Evolutionary conservation across 2,797 vertebrate genomes (phyloP), one percentile per base, ranked within the genome.

Genomic region (Peromyscus melanophrys): DNA sequence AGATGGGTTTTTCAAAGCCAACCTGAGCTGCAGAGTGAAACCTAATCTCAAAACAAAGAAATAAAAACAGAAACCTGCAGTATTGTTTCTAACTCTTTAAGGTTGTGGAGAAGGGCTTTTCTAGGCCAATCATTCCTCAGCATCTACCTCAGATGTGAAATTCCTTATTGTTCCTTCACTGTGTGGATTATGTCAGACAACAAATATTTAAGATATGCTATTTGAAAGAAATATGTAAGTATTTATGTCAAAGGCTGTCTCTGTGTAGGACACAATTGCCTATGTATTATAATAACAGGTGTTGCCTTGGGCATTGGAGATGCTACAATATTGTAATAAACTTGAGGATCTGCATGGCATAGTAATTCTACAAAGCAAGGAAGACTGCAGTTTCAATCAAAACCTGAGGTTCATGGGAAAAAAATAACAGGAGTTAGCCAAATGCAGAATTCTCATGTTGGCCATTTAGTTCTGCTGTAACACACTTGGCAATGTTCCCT

Each of bases 361-460:
- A 67, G 82, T 92, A 89, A 96, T 95, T 94, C 94, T 81, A 89
- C 27, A 88, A 93, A 55, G 49, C 76, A 55, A 86, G 73, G n/a
- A 81, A 55, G n/a, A 43, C 19, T 81, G 46, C 11, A 43, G 49
- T 55, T 69, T 81, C 27, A 69, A 29, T 67, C 69, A 49, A 57
- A 89, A 80, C 88, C 85, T 52, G 94, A 92, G 46, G 55, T 81
- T 93, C 55, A 59, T 75, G 9, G 61, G 57, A 85, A 93, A 59
- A 27, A 59, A 84, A 27, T 76, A 88, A 61, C 49, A 61, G 83
- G 7, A 6, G 2, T 91, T 91, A 40, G 55, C 21, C 61, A 82
- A 92, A 81, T 34, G 5, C 13, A 67, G 52, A n/a, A 84, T 49
- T 65, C 17, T 21, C 49, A 52, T 55, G 29, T 84, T 65, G 89